These are phyloP conservation scores for Drosophila limbata DNA, from an alignment of 2,888 invertebrate species.

Conservation along the genomic window DNA sequence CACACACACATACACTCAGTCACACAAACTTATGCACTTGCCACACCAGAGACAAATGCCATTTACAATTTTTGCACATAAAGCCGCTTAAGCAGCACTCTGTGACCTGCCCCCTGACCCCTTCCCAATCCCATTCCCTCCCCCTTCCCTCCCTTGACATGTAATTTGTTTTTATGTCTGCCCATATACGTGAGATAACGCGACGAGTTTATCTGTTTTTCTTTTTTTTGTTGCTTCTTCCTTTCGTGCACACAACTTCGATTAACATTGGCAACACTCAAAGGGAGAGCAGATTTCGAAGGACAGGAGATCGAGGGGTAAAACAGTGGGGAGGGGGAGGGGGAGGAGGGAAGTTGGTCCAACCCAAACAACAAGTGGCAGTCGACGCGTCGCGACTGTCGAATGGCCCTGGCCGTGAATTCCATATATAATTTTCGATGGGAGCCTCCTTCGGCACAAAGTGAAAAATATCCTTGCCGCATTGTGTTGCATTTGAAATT, in stretches of 20 bases:
- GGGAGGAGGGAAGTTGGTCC: not conserved
- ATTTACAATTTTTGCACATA: slow-evolving; percentile 81
- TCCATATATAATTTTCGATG: slow-evolving; percentile 73
- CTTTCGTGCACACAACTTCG: slow-evolving; percentile 67
- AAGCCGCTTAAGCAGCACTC: slow-evolving; percentile 79
- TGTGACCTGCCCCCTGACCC: slow-evolving; percentile 8
- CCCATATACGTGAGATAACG: slow-evolving; percentile 79
- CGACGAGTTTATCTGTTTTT: slow-evolving; percentile 48
- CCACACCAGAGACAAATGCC: slow-evolving; percentile 65
- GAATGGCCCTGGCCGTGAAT: slow-evolving; percentile 76
- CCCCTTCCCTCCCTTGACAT: slow-evolving; percentile 45
- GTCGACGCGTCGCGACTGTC: slow-evolving; percentile 20
- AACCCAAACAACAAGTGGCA: slow-evolving; percentile 41
- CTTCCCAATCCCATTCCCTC: not conserved
- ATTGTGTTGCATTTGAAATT: slow-evolving; percentile 71
- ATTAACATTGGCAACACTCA: slow-evolving; percentile 79
- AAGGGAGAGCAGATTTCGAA: not conserved
- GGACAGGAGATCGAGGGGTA: slow-evolving; percentile 1
- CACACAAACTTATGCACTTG: slow-evolving; percentile 23
- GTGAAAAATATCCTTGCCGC: slow-evolving; percentile 78
- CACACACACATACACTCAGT: slow-evolving; percentile 18
- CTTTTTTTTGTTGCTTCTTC: slow-evolving; percentile 18
- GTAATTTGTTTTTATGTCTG: slow-evolving; percentile 81
- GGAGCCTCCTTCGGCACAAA: slow-evolving; percentile 46
- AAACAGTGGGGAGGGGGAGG: not conserved